phyloP scores from a whole-genome alignment of 2,888 invertebrate species.

The Tribolium freemani region DNA sequence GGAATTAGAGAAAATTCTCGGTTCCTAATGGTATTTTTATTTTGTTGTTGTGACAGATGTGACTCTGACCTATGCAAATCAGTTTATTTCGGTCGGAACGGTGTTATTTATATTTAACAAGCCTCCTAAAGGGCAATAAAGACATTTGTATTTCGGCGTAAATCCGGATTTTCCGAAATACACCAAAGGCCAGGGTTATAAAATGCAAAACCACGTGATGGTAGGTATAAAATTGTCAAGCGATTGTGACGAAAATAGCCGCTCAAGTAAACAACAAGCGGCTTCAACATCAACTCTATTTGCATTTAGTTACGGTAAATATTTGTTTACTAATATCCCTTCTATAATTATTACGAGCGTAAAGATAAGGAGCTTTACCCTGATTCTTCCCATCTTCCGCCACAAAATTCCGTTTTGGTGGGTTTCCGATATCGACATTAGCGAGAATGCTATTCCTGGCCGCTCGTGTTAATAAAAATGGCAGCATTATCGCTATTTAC shows the following conservation, averaged over 20 bases:
- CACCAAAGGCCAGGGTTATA: not conserved
- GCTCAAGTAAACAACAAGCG: slow-evolving; percentile 23
- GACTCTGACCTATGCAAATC: not conserved
- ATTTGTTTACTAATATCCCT: slow-evolving; percentile 5
- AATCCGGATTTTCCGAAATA: slow-evolving; percentile 1
- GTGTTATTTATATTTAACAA: not conserved
- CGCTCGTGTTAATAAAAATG: not conserved
- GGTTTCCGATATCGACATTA: not conserved
- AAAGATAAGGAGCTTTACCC: not conserved
- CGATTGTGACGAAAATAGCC: slow-evolving; percentile 26
- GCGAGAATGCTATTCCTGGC: not conserved
- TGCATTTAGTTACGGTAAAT: not conserved
- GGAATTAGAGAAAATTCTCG: not conserved
- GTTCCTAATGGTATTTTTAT: not conserved
- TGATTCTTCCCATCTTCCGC: no score
- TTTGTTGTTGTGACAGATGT: not conserved
- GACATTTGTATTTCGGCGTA: not conserved
- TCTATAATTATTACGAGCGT: not conserved
- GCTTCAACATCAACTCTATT: slow-evolving; percentile 1
- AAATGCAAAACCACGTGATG: slow-evolving; percentile 12
- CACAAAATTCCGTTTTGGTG: not conserved
- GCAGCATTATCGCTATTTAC: not conserved
- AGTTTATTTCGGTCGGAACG: not conserved
- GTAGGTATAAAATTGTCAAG: slow-evolving; percentile 18
- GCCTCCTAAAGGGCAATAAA: not conserved